Evolutionary conservation across 2,113 vertebrate species (phyloP).

Genomic region (Atlantisia rogersi): DNA sequence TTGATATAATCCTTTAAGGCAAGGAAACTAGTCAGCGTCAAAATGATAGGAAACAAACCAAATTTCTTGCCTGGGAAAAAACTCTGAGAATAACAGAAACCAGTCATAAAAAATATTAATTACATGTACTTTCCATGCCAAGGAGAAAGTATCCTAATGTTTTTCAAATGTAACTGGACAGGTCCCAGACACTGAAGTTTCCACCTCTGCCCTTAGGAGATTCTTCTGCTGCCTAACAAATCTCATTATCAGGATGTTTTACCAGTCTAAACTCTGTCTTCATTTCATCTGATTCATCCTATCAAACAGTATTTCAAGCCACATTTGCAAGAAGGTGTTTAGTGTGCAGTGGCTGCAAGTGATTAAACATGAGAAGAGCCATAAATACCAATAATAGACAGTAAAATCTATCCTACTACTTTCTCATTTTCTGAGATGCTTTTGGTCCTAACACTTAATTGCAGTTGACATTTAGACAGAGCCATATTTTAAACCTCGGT

Average conservation of each 20-base stretch:
- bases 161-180: not conserved
- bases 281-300: not conserved
- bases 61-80: not conserved
- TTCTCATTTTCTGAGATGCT: not conserved
- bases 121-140: not conserved
- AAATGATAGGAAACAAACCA: not conserved
- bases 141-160: not conserved
- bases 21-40: not conserved
- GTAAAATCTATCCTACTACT: not conserved
- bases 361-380: not conserved
- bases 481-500: not conserved
- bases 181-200: not conserved
- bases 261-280: not conserved
- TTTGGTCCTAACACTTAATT: conserved; percentile 10
- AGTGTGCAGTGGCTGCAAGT: not conserved
- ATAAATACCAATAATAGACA: not conserved
- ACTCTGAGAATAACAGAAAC: not conserved
- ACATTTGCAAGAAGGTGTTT: not conserved
- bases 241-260: not conserved
- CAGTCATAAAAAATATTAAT: not conserved
- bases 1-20: not conserved
- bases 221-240: not conserved
- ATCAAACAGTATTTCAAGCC: not conserved
- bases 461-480: conserved; percentile 17
- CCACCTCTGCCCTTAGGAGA: not conserved